Evolutionary conservation across 2,113 vertebrate genomes (phyloP), one percentile per base, ranked within the genome.

Genomic region (Corythoichthys haematopterus): DNA sequence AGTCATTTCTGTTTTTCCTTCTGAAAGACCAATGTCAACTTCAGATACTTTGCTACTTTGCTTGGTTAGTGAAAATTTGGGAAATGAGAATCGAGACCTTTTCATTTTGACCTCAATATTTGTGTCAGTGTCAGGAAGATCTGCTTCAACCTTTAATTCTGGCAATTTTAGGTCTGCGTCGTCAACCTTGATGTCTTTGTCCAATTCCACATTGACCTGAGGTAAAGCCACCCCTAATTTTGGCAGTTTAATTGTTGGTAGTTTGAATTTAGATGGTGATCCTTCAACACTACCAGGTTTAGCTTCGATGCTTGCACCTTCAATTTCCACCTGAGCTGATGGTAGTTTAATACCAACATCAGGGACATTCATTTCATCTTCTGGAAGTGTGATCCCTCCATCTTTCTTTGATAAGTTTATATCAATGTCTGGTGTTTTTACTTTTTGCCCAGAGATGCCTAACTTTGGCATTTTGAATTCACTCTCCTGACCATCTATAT

Each of bases 251-350:
- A 82, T 8, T 47, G 74, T 45, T 16, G 84, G 83, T 14, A 87
- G 46, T 79, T 80, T 87, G 53, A 84, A 77, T 74, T 81, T 87
- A 35, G 69, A 47, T 20, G 82, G 73, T 5, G 84, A 85, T 50
- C 75, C 78, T 77, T 57, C 72, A 65, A 15, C n/a, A 59, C 77
- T 70, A 68, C 80, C 73, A 28, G 74, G 53, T 37, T 73, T 28
- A 28, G 20, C 47, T 36, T 85, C 76, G 51, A 11, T 51, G 16
- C 79, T 78, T 45, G 74, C 65, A 55, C 3, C 36, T 46, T 75
- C 74, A 0, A 65, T 72, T 36, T 70, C 56, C 20, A 28, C 20
- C 20, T 50, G 38, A 40, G 38, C 3, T 40, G 38, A 10, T 11
- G 59, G 14, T 9, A 16, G 9, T 15, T 16, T 61, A 4, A 16